Conservation (phyloP, 2,113 vertebrate species). For the Ptilorrhoa leucosticta region DNA sequence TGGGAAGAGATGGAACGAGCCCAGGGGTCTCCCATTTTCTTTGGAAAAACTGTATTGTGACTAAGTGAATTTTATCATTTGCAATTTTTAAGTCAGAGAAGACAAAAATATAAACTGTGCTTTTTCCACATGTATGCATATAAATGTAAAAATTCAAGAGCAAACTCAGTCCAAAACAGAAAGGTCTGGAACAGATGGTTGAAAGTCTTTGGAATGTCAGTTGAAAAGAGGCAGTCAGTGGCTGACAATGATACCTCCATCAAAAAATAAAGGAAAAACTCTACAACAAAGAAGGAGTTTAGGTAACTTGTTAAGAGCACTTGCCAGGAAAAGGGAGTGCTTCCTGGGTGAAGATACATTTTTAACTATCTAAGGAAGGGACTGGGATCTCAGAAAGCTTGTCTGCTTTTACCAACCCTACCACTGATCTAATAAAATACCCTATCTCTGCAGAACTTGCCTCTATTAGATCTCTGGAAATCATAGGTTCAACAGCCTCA, state of each 20-base stretch:
- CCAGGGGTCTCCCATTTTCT: not conserved
- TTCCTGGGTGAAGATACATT: not conserved
- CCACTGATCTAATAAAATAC: not conserved
- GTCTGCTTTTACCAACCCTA: not conserved
- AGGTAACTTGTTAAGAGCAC: not conserved
- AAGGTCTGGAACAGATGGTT: conserved; percentile 43
- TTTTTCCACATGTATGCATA: not conserved
- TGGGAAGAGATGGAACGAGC: not conserved
- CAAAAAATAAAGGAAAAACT: not conserved
- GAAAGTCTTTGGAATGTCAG: not conserved
- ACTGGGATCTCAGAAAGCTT: not conserved
- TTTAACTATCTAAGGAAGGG: not conserved
- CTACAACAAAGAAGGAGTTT: not conserved
- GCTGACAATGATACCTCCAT: not conserved
- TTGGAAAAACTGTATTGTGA: not conserved
- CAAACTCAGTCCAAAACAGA: not conserved
- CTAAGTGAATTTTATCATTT: not conserved
- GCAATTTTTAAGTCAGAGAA: not conserved
- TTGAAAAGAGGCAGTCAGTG: conserved; percentile 5
- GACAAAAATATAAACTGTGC: not conserved
- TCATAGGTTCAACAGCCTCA: not conserved
- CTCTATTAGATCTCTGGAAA: not conserved
- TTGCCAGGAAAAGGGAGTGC: not conserved
- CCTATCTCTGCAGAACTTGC: not conserved
- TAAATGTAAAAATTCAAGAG: conserved; percentile 1